These are phyloP conservation scores for Camelus dromedarius DNA, from an alignment of 2,113 vertebrate species.

Conservation along the genomic window DNA sequence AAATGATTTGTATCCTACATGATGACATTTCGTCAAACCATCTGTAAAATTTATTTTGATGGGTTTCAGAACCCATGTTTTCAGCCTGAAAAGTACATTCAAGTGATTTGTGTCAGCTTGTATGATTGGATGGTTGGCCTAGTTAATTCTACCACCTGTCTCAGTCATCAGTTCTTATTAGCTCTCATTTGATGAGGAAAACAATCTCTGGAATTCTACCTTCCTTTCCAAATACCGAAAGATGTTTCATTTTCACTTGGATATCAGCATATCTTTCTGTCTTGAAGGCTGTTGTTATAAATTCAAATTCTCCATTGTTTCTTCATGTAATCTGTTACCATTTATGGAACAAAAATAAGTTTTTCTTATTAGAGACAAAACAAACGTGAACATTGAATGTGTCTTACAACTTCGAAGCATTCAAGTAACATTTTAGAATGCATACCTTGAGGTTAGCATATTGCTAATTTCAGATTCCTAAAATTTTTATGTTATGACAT, in stretches of 20 bases:
- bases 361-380: constrained; percentile 23
- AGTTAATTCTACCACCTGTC: constrained; percentile 73
- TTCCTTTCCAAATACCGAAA: constrained; percentile 50
- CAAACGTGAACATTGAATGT: not conserved
- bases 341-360: constrained; percentile 1
- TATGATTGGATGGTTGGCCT: constrained; percentile 76
- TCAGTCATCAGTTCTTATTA: constrained; percentile 78
- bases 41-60: constrained; percentile 80
- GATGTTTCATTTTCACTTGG: constrained; percentile 60
- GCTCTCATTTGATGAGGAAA: constrained; percentile 61
- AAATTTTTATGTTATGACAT: not conserved
- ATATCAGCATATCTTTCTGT: constrained; percentile 24
- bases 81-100: constrained; percentile 69
- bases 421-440: constrained; percentile 45
- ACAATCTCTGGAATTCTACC: constrained; percentile 52
- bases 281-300: constrained; percentile 9
- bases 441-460: not conserved
- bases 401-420: not conserved
- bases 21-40: constrained; percentile 80
- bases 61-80: constrained; percentile 69
- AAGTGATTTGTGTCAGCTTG: constrained; percentile 79
- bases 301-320: constrained; percentile 35
- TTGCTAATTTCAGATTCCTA: constrained; percentile 54
- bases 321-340: constrained; percentile 10
- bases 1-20: constrained; percentile 70